Base-by-base conservation (phyloP, 1,140 invertebrate genomes). In the Drosophila miranda region DNA sequence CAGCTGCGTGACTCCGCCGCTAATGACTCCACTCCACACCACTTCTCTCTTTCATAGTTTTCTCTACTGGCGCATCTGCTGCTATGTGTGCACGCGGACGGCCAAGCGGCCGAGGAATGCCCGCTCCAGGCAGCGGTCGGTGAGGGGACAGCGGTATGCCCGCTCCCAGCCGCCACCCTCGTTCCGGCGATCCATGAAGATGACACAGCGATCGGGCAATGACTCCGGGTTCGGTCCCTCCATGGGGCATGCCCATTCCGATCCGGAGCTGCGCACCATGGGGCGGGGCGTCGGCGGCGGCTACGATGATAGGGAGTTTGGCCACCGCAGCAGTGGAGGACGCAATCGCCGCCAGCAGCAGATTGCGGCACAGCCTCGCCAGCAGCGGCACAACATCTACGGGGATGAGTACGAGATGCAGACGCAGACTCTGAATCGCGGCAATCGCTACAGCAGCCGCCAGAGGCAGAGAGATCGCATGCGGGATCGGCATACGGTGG, bases 41-140 rank as follows among this genome's bases (percentile, higher is more conserved):
- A 16, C 23, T 26, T 16, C 43, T 42, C 19, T 5, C 45, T 16
- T 19, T 11, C 62, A 95, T 8, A 69, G 96, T 64, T 97, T 97
- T 88, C 91, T 97, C 2, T 98, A 98, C 83, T 97, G 96, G 96
- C 94, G 95, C 58, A 95, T 97, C 6, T 98, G 96, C 80, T 98
- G 97, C 86, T 97, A 96, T 89, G 93, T 96, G 43, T 98, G 96
- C 90, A 97, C 96, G 0, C 94, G 95, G 45, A 95, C 94, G 23
- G 95, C 96, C 0, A 95, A 94, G 73, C 94, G 93, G 48, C 91
- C 92, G 11, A 91, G 92, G 81, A 84, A 92, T 3, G 91, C 90
- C 13, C 90, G 92, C 3, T 55, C 70, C 5, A 50, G 89, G 3
- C 67, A 81, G 11, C 57, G 89, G 21, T 84, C 81, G 0, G 53